Evolutionary conservation across 2,888 invertebrate genomes (phyloP).

Genomic region (Leptura quadrifasciata): DNA sequence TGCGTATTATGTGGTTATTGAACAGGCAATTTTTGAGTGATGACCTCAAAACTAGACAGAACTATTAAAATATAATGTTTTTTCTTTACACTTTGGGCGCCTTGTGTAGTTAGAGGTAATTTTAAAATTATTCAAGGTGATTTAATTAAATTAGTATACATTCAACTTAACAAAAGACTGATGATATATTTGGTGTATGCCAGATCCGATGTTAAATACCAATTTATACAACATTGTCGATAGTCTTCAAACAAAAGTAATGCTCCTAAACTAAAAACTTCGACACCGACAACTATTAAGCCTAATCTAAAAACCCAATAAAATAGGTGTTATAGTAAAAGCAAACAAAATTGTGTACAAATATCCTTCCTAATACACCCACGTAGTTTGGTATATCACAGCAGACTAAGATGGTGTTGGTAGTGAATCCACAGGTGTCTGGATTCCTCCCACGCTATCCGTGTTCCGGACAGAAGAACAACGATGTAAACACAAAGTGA

Average conservation of each 20-base stretch:
- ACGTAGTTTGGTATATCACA: conserved; percentile 49
- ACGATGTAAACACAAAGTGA: conserved; percentile 66
- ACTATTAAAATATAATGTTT: too few species aligned
- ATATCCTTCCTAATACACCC: conserved; percentile 47
- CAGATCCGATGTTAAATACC: too few species aligned
- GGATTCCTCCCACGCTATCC: conserved; percentile 60
- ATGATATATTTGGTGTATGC: too few species aligned
- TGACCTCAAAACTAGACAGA: too few species aligned
- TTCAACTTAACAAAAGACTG: too few species aligned
- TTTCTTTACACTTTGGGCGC: too few species aligned
- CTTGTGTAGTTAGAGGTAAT: too few species aligned
- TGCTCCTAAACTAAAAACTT: conserved; percentile 17
- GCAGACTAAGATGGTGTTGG: conserved; percentile 51
- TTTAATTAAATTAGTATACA: too few species aligned
- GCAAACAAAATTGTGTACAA: conserved; percentile 26
- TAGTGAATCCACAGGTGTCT: conserved; percentile 66
- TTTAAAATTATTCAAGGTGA: too few species aligned
- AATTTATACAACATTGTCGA: neutral
- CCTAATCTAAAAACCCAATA: conserved; percentile 9
- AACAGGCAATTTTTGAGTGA: too few species aligned
- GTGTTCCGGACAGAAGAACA: conserved; percentile 63
- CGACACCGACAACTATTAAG: neutral
- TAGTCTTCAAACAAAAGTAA: neutral
- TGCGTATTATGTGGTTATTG: too few species aligned
- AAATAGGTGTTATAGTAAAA: conserved; percentile 6